Evolutionary conservation across 2,113 vertebrate genomes (phyloP), one percentile per base, ranked within the genome.

Genomic region (Noturus placidus): DNA sequence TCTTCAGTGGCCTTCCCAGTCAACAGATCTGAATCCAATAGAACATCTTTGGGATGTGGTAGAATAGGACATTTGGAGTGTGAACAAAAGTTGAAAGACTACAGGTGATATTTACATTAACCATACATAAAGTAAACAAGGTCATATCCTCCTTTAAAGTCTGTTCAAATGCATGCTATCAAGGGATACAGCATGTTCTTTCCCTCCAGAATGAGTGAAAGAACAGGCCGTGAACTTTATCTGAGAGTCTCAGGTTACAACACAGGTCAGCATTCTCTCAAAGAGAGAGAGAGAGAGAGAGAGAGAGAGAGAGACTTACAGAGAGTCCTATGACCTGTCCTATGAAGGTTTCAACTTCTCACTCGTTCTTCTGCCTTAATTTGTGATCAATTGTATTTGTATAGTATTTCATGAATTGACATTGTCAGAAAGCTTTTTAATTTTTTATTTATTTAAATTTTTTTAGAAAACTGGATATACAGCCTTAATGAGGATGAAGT

Each of bases 181-280:
- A 57, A 81, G 25, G 17, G 50, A 35, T 13, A 54, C 54, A 59
- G 10, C 17, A 42, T 83, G 67, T 33, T 63, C 46, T 76, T 42
- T 82, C 7, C 17, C 2, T 83, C n/a, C 25, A 5, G 19, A 70
- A 59, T 38, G 50, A 83, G 33, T 25, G 6, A 69, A 17, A 35
- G 59, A 82, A 87, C 83, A 84, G 30, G 19, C 50, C 9, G 67
- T 63, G 67, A 82, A 83, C 50, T 57, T 27, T 74, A 82, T 72
- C 79, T 76, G 69, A 61, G 67, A 42, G 56, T 61, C 22, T 87
- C 56, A 13, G 19, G 35, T 87, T 83, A 83, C 86, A 76, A 76
- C 67, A 27, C 33, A 25, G 56, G 67, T 83, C 54, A 76, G 79
- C 80, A 72, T 63, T 76, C n/a, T 87, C 20, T 74, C 38, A 17